Evolutionary conservation across 2,113 vertebrate genomes (phyloP).

Genomic region (Rattus rattus): DNA sequence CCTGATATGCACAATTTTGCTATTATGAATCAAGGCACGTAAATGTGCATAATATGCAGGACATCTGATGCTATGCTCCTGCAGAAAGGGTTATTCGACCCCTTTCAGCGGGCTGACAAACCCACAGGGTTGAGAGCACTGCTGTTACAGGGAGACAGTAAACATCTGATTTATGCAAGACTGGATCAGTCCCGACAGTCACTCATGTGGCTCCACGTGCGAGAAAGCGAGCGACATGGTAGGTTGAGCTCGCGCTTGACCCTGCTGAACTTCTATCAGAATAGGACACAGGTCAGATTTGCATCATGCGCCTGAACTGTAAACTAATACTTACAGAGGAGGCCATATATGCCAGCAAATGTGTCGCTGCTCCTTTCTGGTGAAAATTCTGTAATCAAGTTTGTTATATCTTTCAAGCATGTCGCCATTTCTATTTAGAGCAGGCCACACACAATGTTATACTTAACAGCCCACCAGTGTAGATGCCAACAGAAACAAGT

Average conservation of each 20-base stretch:
- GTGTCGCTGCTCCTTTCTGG: background rate
- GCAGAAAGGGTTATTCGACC: background rate
- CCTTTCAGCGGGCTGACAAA: background rate
- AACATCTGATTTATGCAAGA: background rate
- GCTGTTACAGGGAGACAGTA: rapidly evolving
- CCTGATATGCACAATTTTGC: background rate
- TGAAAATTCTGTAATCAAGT: background rate
- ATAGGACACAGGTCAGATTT: background rate
- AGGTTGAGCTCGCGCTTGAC: too few species aligned
- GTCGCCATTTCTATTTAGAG: background rate
- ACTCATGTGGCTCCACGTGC: background rate
- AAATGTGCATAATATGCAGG: background rate
- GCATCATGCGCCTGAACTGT: background rate
- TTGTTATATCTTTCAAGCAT: background rate
- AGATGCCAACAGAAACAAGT: background rate
- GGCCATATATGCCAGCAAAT: rapidly evolving
- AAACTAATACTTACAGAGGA: background rate
- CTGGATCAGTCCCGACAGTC: background rate
- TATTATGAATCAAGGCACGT: background rate
- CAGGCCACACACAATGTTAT: background rate
- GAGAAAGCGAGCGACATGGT: too few species aligned
- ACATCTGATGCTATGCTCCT: background rate
- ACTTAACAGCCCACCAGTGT: too few species aligned
- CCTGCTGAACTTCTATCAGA: background rate
- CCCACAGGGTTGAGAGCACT: background rate